Base-by-base conservation (phyloP, 2,113 vertebrate genomes). In the Bothrops jararaca region DNA sequence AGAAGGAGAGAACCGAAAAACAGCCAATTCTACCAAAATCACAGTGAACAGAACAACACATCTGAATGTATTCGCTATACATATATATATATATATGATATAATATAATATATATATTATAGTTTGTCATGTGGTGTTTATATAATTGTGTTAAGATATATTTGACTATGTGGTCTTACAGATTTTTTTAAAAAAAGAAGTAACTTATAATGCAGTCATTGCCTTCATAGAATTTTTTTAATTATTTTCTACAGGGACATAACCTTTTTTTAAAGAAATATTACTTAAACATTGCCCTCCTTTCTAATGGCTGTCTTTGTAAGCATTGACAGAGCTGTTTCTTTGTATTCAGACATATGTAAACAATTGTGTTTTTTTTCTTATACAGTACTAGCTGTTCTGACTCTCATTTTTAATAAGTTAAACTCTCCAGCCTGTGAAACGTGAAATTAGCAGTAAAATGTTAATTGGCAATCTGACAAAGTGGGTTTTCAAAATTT, bases 131-230 rank as follows among this genome's bases (percentile, higher is more conserved):
- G 89, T 96, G 96, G 94, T 96, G 95, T 96, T 96, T 95, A 96
- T 96, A 95, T 95, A 95, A 97, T 96, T 96, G 94, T 97, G 96
- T 96, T 96, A 92, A 97, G 95, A 93, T 96, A 96, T 94, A 95
- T 95, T 95, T 92, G 95, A 34, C 92, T 91, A 95, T 80, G 92
- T 95, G 93, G 92, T 94, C 94, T 94, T 85, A 94, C 89, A 94
- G 96, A 96, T 94, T 94, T 94, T 95, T 93, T 92, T n/a, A 0
- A n/a, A 91, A 91, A 89, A 91, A 95, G 34, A 80, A 95, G 93
- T 93, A 97, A 97, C 95, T 97, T 97, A 97, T 96, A 96, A 97
- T 96, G 95, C 95, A 92, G 93, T 96, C 95, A 93, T 94, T 93
- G 92, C 50, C 92, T 96, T 94, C 29, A 85, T 95, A 94, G 95